Evolutionary conservation across 1,140 invertebrate species (phyloP), one percentile per base, ranked within the genome.

Genomic region (Drosophila oshimai): DNA sequence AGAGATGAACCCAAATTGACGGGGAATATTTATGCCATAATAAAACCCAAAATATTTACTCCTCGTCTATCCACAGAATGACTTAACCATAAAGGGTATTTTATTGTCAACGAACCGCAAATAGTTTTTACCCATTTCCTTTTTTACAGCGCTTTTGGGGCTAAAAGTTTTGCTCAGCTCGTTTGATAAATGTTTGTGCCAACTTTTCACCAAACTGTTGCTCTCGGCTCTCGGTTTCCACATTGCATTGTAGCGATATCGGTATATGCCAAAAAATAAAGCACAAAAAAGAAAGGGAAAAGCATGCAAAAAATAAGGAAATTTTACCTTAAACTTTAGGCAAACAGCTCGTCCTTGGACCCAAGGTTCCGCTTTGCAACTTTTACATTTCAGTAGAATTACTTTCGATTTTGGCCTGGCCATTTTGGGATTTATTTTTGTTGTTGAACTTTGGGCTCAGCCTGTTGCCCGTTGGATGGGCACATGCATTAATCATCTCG

Each of bases 131-230:
- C 22, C 42, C 62, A 64, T 51, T 76, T 47, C 44, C 13, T 12
- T 49, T 76, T 65, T 77, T 44, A 46, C 44, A 45, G 12, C 41
- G 39, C 34, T 72, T 64, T 68, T 46, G 36, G 24, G 26, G 22
- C 18, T 15, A 34, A 74, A 74, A 74, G 29, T 73, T 77, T 39
- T 41, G 54, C 53, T 39, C 46, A 57, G 70, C 79, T 65, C 57
- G 75, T 53, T 84, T 79, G 80, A 84, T 80, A 84, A 84, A 84
- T 84, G 79, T 86, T 84, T 80, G 54, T 71, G 50, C 62, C 57
- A 75, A 84, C 81, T 84, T 84, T 84, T 44, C 15, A 75, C 75
- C 81, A 80, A 84, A 84, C 79, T 84, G 79, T 84, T 84, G 79
- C 79, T 71, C 28, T 13, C 36, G 53, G 54, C 34, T 68, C 50